Percentiles rank a stretch among this genome's conserved stretches.
phyloP scores from a whole-genome alignment of 2,797 vertebrate genomes.

The Diplodus sargus region DNA sequence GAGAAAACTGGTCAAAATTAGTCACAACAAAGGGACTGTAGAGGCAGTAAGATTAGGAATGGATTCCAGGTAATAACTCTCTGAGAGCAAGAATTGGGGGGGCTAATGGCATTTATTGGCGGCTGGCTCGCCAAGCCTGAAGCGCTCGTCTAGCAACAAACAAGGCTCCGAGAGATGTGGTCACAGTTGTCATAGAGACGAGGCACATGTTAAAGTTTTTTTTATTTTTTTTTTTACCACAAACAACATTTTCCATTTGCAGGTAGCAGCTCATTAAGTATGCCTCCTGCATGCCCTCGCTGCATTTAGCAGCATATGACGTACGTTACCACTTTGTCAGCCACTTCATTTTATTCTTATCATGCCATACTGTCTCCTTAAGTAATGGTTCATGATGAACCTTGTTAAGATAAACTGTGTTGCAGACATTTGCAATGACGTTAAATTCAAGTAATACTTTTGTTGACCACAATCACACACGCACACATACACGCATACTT shows the following conservation, averaged over 20 bases:
- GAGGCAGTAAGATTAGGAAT: neutral
- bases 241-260: conserved; percentile 20
- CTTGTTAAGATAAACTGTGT: neutral
- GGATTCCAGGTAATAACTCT: conserved; percentile 9
- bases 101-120: conserved; percentile 27
- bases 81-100: conserved; percentile 1
- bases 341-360: neutral
- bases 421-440: neutral
- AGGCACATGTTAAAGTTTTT: conserved; percentile 20
- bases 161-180: conserved; percentile 23
- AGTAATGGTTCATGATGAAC: neutral
- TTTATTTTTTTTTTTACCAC: conserved; percentile 27
- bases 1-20: conserved; percentile 21
- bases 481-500: conserved; percentile 76
- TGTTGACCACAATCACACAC: neutral
- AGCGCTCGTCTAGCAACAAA: conserved; percentile 66
- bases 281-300: neutral
- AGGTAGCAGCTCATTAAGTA: conserved; percentile 13
- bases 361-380: neutral
- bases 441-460: neutral
- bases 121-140: conserved; percentile 20
- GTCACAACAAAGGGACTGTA: neutral
- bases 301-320: conserved; percentile 30
- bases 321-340: neutral
- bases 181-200: conserved; percentile 76